phyloP scores from a whole-genome alignment of 2,113 vertebrate genomes.

The Cavia aperea region DNA sequence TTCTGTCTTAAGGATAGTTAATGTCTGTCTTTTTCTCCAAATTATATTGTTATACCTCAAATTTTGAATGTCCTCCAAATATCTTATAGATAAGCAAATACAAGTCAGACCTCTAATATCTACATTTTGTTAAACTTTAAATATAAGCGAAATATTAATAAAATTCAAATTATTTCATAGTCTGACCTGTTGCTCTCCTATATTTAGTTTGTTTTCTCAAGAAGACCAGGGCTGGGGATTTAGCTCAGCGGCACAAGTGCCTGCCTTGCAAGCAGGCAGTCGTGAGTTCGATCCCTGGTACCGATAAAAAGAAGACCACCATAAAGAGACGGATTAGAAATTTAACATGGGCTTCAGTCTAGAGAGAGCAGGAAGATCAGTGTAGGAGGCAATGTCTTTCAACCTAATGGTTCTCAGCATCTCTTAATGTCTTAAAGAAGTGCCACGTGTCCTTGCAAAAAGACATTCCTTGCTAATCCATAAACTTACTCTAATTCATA shows the following conservation, averaged over 20 bases:
- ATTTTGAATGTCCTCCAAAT: not conserved
- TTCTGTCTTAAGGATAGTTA: not conserved
- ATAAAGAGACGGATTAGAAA: not conserved
- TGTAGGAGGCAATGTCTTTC: not conserved
- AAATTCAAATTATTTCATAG: not conserved
- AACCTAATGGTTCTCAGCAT: not conserved
- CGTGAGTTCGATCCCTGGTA: no score
- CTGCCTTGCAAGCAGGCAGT: no score
- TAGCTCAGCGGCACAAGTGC: no score
- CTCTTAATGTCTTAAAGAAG: not conserved
- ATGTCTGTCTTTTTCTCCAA: not conserved
- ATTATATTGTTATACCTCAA: not conserved
- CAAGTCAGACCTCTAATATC: not conserved
- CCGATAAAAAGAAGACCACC: not conserved
- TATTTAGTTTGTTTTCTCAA: conserved; percentile 26
- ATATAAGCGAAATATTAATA: conserved; percentile 5
- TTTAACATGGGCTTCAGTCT: not conserved
- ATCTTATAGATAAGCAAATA: not conserved
- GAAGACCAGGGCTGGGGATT: not conserved
- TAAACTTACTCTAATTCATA: not conserved
- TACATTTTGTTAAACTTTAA: conserved; percentile 1
- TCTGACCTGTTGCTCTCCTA: not conserved
- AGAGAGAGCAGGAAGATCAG: not conserved
- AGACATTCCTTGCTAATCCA: not conserved
- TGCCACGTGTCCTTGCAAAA: not conserved